Percentiles rank a stretch among this genome's conserved stretches.
phyloP scores from a whole-genome alignment of 2,888 invertebrate genomes.

The Muscina levida region DNA sequence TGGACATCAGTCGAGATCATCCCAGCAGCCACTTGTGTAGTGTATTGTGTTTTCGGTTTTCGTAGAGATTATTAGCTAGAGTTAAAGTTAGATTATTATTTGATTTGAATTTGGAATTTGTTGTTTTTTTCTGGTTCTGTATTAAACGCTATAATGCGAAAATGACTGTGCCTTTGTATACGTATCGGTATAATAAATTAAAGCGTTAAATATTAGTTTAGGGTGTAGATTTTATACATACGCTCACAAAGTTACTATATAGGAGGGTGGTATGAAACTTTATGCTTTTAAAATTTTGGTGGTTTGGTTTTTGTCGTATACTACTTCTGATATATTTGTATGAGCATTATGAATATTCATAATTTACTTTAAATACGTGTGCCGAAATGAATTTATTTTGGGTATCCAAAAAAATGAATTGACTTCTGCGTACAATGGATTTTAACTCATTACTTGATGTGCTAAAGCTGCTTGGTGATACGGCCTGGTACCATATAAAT shows the following conservation, averaged over 20 bases:
- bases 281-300: too few relatives aligned
- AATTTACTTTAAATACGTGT: too few relatives aligned
- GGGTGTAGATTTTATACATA: conserved; percentile 9
- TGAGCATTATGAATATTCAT: too few relatives aligned
- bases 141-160: conserved; percentile 11
- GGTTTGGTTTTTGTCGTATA: too few relatives aligned
- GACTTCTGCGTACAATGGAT: too few relatives aligned
- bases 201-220: conserved; percentile 35
- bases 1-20: conserved; percentile 35
- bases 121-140: neutral
- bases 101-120: conserved; percentile 4
- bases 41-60: neutral
- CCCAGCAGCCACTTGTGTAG: neutral
- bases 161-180: conserved; percentile 1
- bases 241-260: neutral
- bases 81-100: conserved; percentile 25
- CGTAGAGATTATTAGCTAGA: conserved; percentile 3
- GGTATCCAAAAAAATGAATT: neutral
- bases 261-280: too few relatives aligned
- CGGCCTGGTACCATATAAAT: too few relatives aligned
- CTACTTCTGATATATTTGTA: too few relatives aligned
- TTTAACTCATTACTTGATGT: too few relatives aligned
- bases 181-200: conserved; percentile 36
- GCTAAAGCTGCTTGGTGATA: too few relatives aligned
- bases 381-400: too few relatives aligned